These are phyloP conservation scores for Amphipoea lucens DNA, from an alignment of 2,888 invertebrate genomes.

Conservation along the genomic window DNA sequence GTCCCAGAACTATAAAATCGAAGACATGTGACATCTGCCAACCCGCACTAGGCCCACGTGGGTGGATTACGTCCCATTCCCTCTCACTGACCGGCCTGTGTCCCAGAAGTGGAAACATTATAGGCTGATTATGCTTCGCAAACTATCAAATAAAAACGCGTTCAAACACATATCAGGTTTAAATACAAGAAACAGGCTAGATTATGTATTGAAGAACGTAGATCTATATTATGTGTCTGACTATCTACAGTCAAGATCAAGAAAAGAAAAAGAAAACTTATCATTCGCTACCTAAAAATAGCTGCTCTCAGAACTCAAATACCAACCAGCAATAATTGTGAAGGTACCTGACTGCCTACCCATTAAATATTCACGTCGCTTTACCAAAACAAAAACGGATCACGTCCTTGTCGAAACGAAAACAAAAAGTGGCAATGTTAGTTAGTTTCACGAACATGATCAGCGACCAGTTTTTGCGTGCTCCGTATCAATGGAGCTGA, in stretches of 20 bases:
- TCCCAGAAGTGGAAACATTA: neutral
- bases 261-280: constrained; percentile 21
- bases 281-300: constrained; percentile 40
- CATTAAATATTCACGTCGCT: constrained; percentile 82
- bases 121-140: no score
- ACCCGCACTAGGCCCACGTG: neutral
- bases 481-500: constrained; percentile 87
- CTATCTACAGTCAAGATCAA: constrained; percentile 16
- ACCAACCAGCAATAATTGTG: constrained; percentile 28
- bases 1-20: neutral
- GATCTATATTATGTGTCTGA: constrained; percentile 4
- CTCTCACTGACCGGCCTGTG: neutral
- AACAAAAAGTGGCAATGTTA: constrained; percentile 81
- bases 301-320: constrained; percentile 39
- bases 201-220: constrained; percentile 1
- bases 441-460: constrained; percentile 79
- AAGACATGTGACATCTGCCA: neutral
- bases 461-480: constrained; percentile 81
- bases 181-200: neutral
- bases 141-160: neutral
- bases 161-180: neutral
- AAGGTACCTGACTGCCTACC: constrained; percentile 50
- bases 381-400: constrained; percentile 80
- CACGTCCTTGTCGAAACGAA: constrained; percentile 81
- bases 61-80: neutral